These are phyloP conservation scores for Oncopodura yosiiana DNA, from an alignment of 1,140 invertebrate genomes.

Conservation along the genomic window DNA sequence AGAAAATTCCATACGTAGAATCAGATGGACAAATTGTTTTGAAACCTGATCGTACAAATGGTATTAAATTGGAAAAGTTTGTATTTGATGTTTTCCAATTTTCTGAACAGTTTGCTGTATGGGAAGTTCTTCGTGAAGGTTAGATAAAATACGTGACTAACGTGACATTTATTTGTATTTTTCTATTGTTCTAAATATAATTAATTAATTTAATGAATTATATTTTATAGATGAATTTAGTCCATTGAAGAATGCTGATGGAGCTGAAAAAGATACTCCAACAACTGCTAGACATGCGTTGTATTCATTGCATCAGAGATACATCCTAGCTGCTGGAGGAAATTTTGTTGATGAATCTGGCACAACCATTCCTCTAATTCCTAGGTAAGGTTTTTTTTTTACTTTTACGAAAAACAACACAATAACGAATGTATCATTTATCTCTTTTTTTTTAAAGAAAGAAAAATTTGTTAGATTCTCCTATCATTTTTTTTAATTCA, in stretches of 20 bases:
- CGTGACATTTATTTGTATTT: too few species aligned
- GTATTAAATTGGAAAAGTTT: constrained; percentile 96
- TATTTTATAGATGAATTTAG: constrained; percentile 98
- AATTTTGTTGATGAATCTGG: constrained; percentile 46
- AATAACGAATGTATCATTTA: neutral
- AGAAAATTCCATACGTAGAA: constrained; percentile 88
- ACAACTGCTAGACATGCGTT: constrained; percentile 72
- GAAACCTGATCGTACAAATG: constrained; percentile 78
- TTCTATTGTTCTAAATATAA: too few species aligned
- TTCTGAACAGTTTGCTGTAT: constrained; percentile 78
- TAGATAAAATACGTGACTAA: too few species aligned
- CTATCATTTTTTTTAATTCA: constrained; percentile 2
- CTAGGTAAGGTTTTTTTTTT: constrained; percentile 40
- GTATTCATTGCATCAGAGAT: constrained; percentile 68
- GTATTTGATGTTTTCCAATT: constrained; percentile 97
- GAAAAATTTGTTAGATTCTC: too few species aligned
- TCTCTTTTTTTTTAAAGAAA: constrained; percentile 1
- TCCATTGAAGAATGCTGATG: constrained; percentile 88
- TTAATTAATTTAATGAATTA: too few species aligned
- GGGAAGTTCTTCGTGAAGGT: constrained; percentile 84
- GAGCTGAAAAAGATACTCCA: constrained; percentile 77
- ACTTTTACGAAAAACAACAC: neutral
- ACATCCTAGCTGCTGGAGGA: constrained; percentile 74
- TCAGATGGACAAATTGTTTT: constrained; percentile 55
- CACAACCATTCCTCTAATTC: constrained; percentile 42